A percentile compares a stretch with the other conserved stretches of the same genome.
Conservation (phyloP, 2,888 invertebrate genomes). For the Nephrotoma guestfalica region DNA sequence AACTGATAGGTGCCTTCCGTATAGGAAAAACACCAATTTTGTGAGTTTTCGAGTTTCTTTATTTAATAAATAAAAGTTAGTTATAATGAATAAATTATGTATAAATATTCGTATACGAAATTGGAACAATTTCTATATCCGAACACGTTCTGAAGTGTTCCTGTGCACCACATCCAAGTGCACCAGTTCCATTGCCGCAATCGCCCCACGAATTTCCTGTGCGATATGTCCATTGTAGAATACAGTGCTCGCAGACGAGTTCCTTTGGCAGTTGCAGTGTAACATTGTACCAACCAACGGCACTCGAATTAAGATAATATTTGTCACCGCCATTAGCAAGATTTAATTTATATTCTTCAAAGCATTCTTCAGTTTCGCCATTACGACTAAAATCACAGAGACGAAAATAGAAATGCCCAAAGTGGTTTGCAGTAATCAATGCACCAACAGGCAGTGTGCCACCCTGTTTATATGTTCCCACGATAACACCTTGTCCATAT, state of each 20-base stretch:
- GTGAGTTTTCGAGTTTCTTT: too few species aligned
- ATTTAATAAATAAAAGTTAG: too few species aligned
- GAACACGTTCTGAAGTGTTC: slow-evolving; percentile 38
- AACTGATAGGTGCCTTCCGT: background rate
- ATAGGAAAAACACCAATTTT: too few species aligned
- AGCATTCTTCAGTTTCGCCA: slow-evolving; percentile 38
- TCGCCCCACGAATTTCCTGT: slow-evolving; percentile 36
- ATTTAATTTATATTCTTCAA: slow-evolving; percentile 27
- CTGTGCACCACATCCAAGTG: slow-evolving; percentile 36
- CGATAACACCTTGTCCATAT: slow-evolving; percentile 36
- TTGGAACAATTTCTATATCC: slow-evolving; percentile 23
- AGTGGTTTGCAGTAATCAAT: slow-evolving; percentile 33
- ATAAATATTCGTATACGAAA: background rate
- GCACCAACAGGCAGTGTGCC: slow-evolving; percentile 23
- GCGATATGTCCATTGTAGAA: slow-evolving; percentile 39
- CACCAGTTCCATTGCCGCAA: slow-evolving; percentile 28
- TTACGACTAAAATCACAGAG: slow-evolving; percentile 35
- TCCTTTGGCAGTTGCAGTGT: slow-evolving; percentile 28
- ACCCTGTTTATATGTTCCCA: slow-evolving; percentile 26
- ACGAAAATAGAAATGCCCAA: slow-evolving; percentile 35
- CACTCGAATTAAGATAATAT: slow-evolving; percentile 15
- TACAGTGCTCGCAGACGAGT: slow-evolving; percentile 37
- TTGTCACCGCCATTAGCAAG: slow-evolving; percentile 21
- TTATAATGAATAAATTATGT: background rate
- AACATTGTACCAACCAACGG: slow-evolving; percentile 20